Evolutionary conservation across 2,113 vertebrate species (phyloP).

Genomic region (Otolemur garnettii): DNA sequence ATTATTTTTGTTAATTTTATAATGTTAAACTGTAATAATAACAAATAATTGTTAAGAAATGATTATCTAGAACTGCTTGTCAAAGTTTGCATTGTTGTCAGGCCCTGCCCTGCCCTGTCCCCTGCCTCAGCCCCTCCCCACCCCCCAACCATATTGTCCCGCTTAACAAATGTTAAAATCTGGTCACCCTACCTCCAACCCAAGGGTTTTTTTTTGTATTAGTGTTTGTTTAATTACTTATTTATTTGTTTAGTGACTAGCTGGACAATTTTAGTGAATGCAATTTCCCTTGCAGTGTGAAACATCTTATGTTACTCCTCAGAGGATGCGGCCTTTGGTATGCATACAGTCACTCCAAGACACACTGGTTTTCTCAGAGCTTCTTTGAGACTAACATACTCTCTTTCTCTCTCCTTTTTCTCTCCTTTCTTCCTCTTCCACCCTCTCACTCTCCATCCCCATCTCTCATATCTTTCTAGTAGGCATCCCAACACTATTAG

Average conservation of each 20-base stretch:
- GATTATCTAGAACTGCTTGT: no score
- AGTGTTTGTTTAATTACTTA: background rate
- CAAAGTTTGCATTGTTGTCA: no score
- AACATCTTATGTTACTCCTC: background rate
- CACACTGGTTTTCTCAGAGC: background rate
- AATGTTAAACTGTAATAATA: no score
- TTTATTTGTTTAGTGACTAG: background rate
- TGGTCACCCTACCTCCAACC: no score
- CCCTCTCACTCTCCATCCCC: background rate
- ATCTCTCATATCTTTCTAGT: background rate
- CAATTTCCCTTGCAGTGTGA: background rate
- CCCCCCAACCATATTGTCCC: no score
- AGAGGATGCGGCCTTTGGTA: fast-evolving
- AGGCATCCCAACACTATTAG: background rate
- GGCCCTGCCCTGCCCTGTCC: no score
- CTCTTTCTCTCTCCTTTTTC: background rate
- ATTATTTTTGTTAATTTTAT: no score
- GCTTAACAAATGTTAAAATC: no score
- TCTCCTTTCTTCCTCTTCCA: background rate
- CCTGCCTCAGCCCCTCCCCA: no score
- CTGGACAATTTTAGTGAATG: background rate
- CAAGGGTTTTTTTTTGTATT: background rate
- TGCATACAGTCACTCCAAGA: background rate
- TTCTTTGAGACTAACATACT: background rate
- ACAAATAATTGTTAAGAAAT: no score